Conservation (phyloP, 2,797 vertebrate species). For the Podargus strigoides region DNA sequence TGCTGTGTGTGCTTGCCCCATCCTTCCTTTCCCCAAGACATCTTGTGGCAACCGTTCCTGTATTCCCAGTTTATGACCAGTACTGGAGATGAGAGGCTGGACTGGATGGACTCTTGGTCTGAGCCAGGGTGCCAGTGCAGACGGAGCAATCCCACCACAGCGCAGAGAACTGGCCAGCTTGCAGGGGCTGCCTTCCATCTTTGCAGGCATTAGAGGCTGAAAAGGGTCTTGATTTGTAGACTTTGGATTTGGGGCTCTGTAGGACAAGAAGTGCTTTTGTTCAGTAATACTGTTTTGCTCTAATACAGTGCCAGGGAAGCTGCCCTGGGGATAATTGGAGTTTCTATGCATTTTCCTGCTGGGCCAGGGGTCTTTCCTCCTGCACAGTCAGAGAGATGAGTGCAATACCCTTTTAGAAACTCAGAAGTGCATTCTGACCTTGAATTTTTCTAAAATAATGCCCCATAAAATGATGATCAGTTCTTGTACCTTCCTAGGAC, state of each 20-base stretch:
- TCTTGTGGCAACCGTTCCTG: background rate
- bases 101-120: background rate
- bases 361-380: background rate
- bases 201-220: no score
- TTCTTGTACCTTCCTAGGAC: background rate
- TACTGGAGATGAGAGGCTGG: no score
- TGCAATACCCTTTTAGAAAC: background rate
- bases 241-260: background rate
- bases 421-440: background rate
- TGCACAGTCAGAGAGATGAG: background rate
- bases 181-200: background rate
- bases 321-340: background rate
- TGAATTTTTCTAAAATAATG: background rate
- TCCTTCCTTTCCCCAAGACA: background rate
- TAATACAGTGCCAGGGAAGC: background rate
- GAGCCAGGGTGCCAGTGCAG: background rate
- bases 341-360: background rate
- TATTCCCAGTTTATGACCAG: background rate
- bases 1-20: fast-evolving
- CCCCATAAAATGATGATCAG: background rate
- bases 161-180: background rate
- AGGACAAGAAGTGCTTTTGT: background rate
- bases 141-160: background rate
- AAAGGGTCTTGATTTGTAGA: background rate
- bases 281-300: background rate